Evolutionary conservation across 2,888 invertebrate genomes (phyloP), one percentile per base, ranked within the genome.

Genomic region (Graphium colonna): DNA sequence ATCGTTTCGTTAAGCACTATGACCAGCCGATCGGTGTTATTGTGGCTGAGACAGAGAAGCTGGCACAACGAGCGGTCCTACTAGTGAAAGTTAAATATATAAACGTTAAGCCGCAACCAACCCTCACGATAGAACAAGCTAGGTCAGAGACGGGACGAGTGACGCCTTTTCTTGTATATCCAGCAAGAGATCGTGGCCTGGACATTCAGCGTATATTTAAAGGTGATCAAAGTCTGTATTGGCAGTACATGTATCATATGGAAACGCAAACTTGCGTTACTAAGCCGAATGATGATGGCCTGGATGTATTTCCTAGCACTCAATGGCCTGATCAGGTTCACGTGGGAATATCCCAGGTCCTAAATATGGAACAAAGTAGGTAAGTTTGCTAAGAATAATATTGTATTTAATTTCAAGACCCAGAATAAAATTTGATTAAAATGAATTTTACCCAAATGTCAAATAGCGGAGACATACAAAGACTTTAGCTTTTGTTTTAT

Each of bases 171-270:
- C 33, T 69, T 0, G 56, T 68, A 0, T 60, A 74, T 41, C 79
- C 81, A 15, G 78, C 83, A 0, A 74, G 69, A 54, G 78, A 73
- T 10, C 69, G 73, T 39, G 87, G 87, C 0, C 13, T 60, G 0
- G 71, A 92, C 58, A 73, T 90, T 0, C 79, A 82, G 28, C 86
- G 83, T 52, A 80, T 91, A 0, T 75, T 93, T 5, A 91, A 90
- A 55, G 95, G 94, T 0, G 78, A 68, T 21, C 87, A 91, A 40
- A 77, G 87, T 42, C 78, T 90, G 46, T 91, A 86, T 1, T 70
- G 81, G 13, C 95, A 95, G 67, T 94, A 93, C 66, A 94, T 93
- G 69, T 94, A 91, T 60, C 90, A 92, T 1, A 93, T 95, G 93
- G 95, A 95, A 73, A 91, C 92, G 0, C 90, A 92, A 40, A 79